These are phyloP conservation scores for Hydriomena furcata DNA, from an alignment of 2,888 invertebrate species.

Conservation along the genomic window DNA sequence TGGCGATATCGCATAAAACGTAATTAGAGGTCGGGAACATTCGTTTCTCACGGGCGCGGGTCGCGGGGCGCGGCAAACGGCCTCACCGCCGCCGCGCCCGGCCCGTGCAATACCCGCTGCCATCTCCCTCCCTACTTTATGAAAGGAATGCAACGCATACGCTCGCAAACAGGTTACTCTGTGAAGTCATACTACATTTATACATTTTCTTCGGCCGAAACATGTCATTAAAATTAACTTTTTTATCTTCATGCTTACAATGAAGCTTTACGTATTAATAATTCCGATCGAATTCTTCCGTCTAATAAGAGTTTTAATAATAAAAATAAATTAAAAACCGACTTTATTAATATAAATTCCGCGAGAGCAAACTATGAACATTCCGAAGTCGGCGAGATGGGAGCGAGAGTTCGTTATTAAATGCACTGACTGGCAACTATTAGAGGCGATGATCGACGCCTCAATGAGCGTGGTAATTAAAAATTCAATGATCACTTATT, in stretches of 20 bases:
- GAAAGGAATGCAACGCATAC: constrained; percentile 67
- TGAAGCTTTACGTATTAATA: constrained; percentile 38
- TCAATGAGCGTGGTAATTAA: constrained; percentile 78
- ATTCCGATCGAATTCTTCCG: constrained; percentile 36
- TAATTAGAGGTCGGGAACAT: constrained; percentile 80
- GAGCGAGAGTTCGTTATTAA: constrained; percentile 66
- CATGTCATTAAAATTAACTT: constrained; percentile 62
- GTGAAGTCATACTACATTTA: constrained; percentile 54
- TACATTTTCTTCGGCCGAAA: constrained; percentile 48
- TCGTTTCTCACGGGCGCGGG: constrained; percentile 74
- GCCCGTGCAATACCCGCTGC: constrained; percentile 43
- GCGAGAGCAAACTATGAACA: constrained; percentile 66
- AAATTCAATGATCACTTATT: constrained; percentile 79
- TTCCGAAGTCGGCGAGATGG: constrained; percentile 46
- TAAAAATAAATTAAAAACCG: constrained; percentile 51
- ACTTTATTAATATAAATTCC: constrained; percentile 71
- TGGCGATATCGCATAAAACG: constrained; percentile 82
- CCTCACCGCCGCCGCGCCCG: constrained; percentile 30
- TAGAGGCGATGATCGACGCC: constrained; percentile 69
- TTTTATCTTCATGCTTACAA: constrained; percentile 38
- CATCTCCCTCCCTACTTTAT: constrained; percentile 55
- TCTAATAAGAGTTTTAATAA: constrained; percentile 32
- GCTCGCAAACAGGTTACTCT: constrained; percentile 65
- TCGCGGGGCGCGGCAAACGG: constrained; percentile 29
- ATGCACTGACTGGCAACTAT: constrained; percentile 81